phyloP scores from a whole-genome alignment of 2,797 vertebrate species.

The Clarias fuscus region DNA sequence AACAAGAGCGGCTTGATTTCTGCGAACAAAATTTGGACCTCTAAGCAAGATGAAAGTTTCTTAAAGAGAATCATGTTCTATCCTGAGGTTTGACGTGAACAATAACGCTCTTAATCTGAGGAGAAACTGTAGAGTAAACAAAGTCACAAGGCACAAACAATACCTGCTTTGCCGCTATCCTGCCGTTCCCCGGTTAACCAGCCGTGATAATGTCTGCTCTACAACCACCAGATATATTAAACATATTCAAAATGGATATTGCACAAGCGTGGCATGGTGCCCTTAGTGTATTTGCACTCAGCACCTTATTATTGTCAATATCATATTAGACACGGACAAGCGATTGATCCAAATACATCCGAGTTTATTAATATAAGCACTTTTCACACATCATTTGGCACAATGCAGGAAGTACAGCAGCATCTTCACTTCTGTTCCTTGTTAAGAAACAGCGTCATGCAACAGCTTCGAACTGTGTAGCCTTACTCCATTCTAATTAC shows the following conservation, averaged over 20 bases:
- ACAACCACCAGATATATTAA: background rate
- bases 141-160: background rate
- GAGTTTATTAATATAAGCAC: constrained; percentile 44
- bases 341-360: background rate
- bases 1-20: too few species aligned
- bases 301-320: background rate
- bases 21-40: too few species aligned
- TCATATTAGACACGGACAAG: background rate
- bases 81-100: background rate
- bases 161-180: background rate
- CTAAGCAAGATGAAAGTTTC: too few species aligned
- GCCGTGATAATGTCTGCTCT: background rate
- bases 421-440: constrained; percentile 9
- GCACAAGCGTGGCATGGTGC: background rate
- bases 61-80: background rate
- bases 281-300: background rate
- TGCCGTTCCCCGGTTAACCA: background rate
- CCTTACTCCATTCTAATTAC: background rate
- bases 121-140: background rate
- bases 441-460: constrained; percentile 27
- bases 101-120: background rate
- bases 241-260: background rate
- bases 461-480: background rate
- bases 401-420: constrained; percentile 34
- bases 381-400: constrained; percentile 38